These are phyloP conservation scores for Griposia aprilina DNA, from an alignment of 2,888 invertebrate species.

Conservation along the genomic window DNA sequence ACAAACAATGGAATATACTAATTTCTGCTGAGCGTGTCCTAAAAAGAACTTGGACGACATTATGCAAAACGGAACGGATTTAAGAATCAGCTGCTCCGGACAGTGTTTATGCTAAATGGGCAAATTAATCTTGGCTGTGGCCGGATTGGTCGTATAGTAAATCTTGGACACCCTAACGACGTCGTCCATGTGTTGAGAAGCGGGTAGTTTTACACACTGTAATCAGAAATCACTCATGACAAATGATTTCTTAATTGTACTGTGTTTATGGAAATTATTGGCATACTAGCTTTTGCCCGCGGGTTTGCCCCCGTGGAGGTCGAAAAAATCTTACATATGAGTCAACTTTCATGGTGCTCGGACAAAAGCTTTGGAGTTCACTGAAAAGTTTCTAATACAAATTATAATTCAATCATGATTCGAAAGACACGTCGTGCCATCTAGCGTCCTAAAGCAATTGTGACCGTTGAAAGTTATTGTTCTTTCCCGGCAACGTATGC, in stretches of 20 bases:
- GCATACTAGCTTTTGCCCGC: no score
- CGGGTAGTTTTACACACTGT: conserved; percentile 13
- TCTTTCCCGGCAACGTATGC: no score
- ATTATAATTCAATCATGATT: no score
- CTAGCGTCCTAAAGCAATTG: no score
- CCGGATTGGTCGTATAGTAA: conserved; percentile 63
- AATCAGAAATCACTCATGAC: conserved; percentile 20
- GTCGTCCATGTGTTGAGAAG: conserved; percentile 31
- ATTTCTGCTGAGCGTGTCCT: conserved; percentile 48
- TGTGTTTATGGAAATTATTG: neutral
- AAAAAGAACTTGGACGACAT: conserved; percentile 62
- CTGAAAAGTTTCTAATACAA: no score
- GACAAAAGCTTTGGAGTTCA: no score
- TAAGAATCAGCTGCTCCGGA: conserved; percentile 69
- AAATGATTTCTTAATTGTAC: conserved; percentile 23
- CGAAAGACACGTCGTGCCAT: no score
- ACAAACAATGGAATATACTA: conserved; percentile 53
- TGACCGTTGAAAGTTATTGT: no score
- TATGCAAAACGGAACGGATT: conserved; percentile 67
- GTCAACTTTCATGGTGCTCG: no score
- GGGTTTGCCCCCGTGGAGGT: no score
- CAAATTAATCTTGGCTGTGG: conserved; percentile 67
- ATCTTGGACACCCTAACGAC: conserved; percentile 65
- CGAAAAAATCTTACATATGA: no score
- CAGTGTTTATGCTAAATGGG: conserved; percentile 70